These are phyloP conservation scores for Caretta caretta DNA, from an alignment of 2,113 vertebrate genomes.

Conservation along the genomic window DNA sequence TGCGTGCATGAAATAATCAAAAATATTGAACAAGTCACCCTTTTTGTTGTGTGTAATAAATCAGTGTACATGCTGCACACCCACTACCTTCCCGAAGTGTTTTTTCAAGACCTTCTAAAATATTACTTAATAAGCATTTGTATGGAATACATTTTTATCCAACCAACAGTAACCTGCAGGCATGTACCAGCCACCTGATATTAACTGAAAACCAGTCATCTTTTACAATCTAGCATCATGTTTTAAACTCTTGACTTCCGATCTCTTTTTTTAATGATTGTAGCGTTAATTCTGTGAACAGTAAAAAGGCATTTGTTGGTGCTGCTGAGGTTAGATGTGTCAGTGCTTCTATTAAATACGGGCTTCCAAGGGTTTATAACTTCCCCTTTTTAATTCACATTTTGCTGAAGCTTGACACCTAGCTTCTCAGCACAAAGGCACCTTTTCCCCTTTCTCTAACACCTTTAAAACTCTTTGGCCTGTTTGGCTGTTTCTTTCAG, in stretches of 20 bases:
- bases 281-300: conserved; percentile 5
- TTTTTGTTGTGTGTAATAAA: background rate
- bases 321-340: background rate
- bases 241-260: background rate
- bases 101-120: background rate
- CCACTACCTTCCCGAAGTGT: background rate
- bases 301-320: background rate
- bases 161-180: background rate
- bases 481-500: conserved; percentile 45
- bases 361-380: conserved; percentile 2
- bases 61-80: background rate
- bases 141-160: background rate
- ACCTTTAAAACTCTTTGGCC: conserved; percentile 54
- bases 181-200: background rate
- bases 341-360: background rate
- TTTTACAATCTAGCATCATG: background rate
- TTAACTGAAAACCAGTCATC: background rate
- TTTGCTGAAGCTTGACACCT: background rate
- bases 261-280: background rate
- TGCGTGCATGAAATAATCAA: background rate
- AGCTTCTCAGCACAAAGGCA: background rate
- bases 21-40: conserved; percentile 1
- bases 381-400: background rate
- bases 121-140: background rate
- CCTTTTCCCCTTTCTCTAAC: conserved; percentile 22